These are phyloP conservation scores for Leptosomus discolor DNA, from an alignment of 2,113 vertebrate species.

Conservation along the genomic window DNA sequence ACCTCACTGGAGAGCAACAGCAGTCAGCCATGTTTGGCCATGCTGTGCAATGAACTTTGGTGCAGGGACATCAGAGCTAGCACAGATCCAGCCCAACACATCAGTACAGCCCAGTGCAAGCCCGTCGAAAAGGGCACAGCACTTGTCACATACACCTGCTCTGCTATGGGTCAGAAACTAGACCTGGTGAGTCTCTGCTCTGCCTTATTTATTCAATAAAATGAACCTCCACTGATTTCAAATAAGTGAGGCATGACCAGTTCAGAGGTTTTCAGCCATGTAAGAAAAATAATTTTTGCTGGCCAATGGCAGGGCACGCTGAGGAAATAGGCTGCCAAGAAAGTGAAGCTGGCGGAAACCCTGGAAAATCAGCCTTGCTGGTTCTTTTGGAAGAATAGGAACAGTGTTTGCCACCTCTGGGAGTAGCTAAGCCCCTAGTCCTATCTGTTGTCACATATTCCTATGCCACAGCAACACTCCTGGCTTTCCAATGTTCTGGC, in stretches of 20 bases:
- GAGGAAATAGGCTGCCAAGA: neutral
- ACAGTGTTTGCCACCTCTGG: neutral
- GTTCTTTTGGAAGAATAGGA: neutral
- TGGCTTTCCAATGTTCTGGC: neutral
- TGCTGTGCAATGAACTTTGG: neutral
- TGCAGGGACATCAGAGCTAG: neutral
- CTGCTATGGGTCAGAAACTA: neutral
- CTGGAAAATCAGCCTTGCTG: neutral
- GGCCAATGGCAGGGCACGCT: neutral
- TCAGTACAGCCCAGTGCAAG: neutral
- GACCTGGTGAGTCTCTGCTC: neutral
- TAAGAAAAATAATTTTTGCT: neutral
- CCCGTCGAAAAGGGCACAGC: neutral
- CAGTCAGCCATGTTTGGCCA: neutral
- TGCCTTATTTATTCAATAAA: neutral
- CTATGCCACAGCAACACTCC: neutral
- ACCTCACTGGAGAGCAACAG: neutral
- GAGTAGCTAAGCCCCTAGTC: neutral
- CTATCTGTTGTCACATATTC: neutral
- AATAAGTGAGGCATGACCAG: neutral
- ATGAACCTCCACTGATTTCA: neutral
- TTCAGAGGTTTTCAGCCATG: neutral
- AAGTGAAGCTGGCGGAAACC: neutral
- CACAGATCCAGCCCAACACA: neutral
- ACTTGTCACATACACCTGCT: neutral